Conservation (phyloP, 1,140 invertebrate species). For the Lasaia peninsularis region DNA sequence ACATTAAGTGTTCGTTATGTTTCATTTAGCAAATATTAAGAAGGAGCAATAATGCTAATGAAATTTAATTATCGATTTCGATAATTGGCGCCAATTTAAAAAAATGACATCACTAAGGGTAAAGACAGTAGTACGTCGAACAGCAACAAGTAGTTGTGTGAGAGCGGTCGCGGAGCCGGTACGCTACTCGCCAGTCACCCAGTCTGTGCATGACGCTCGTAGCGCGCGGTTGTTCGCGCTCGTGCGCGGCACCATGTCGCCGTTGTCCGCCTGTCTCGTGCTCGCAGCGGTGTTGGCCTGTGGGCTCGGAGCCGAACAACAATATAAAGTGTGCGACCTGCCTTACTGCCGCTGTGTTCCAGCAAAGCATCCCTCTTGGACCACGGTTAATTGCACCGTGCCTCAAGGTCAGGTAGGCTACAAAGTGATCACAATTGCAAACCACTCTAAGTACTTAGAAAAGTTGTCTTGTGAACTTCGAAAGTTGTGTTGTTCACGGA, state of each 20-base stretch:
- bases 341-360: constrained; percentile 79
- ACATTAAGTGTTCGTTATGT: constrained; percentile 17
- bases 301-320: constrained; percentile 28
- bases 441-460: too few species aligned
- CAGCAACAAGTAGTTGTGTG: too few species aligned
- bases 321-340: constrained; percentile 76
- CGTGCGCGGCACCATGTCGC: constrained; percentile 54
- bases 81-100: constrained; percentile 41
- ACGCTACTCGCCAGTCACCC: constrained; percentile 25
- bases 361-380: constrained; percentile 77
- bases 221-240: constrained; percentile 50
- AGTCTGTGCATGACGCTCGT: constrained; percentile 52
- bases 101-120: constrained; percentile 45
- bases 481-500: too few species aligned
- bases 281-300: constrained; percentile 36
- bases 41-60: constrained; percentile 10
- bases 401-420: constrained; percentile 75
- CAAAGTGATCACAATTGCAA: not conserved
- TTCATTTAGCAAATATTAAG: constrained; percentile 23
- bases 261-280: constrained; percentile 48
- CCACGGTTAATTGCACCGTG: constrained; percentile 81
- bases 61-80: constrained; percentile 48
- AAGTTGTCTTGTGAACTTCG: too few species aligned
- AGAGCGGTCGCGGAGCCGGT: not conserved
- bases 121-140: constrained; percentile 18